These are phyloP conservation scores for Syngnathus typhle DNA, from an alignment of 2,113 vertebrate genomes.

Conservation along the genomic window DNA sequence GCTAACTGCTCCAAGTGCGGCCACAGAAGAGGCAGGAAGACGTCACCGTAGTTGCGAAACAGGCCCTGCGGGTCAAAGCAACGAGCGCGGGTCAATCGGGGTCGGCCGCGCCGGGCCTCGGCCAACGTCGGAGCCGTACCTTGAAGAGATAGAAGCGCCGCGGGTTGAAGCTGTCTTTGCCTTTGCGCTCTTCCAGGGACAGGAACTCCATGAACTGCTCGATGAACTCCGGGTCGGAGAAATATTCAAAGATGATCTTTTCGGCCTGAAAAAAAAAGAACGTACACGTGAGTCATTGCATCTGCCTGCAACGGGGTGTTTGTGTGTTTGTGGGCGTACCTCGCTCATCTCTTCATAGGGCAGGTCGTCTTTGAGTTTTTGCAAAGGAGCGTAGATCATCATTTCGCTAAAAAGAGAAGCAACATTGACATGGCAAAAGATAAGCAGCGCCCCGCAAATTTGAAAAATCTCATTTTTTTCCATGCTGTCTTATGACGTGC, in stretches of 20 bases:
- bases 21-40: conserved; percentile 83
- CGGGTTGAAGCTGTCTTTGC: conserved; percentile 97
- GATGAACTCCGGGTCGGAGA: conserved; percentile 86
- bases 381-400: conserved; percentile 84
- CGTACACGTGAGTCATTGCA: background rate
- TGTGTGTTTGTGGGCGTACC: conserved; percentile 59
- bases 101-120: background rate
- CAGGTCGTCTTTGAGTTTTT: conserved; percentile 85
- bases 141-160: conserved; percentile 96
- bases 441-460: background rate
- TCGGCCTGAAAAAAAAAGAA: conserved; percentile 76
- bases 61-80: conserved; percentile 76
- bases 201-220: conserved; percentile 88
- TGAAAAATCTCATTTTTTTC: background rate
- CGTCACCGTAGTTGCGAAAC: conserved; percentile 92
- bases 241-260: conserved; percentile 90
- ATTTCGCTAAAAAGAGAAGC: conserved; percentile 75
- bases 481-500: background rate
- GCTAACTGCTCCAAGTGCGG: conserved; percentile 89
- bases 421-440: conserved; percentile 49
- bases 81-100: background rate
- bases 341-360: conserved; percentile 83
- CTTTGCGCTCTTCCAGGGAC: conserved; percentile 95
- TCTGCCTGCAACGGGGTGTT: background rate
- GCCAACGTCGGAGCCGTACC: conserved; percentile 59